These are phyloP conservation scores for Intellagama lesueurii DNA, from an alignment of 2,797 vertebrate species.

Conservation along the genomic window DNA sequence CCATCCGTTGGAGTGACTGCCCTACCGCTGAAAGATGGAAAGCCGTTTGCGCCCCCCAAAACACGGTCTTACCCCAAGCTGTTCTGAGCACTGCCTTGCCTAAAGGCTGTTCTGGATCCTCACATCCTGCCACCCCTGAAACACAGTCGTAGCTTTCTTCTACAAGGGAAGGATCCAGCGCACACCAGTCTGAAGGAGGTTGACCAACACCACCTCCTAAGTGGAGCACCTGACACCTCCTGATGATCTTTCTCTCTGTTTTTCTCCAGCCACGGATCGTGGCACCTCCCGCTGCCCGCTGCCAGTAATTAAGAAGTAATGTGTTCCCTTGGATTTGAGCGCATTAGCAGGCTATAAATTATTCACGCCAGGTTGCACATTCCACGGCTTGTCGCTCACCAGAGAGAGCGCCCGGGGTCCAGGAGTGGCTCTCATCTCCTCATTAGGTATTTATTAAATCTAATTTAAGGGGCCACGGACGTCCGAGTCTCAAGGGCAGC, in stretches of 20 bases:
- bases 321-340: conserved; percentile 21
- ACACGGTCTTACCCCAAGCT: neutral
- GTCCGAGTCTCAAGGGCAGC: accelerated
- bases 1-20: too few relatives aligned
- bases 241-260: neutral
- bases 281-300: neutral
- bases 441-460: conserved; percentile 71
- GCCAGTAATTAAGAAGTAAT: conserved; percentile 46
- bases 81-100: neutral
- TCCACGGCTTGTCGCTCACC: conserved; percentile 43
- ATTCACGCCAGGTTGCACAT: conserved; percentile 36
- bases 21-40: too few relatives aligned
- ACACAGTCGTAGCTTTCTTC: too few relatives aligned
- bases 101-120: too few relatives aligned
- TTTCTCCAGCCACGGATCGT: neutral
- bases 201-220: too few relatives aligned
- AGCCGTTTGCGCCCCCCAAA: neutral
- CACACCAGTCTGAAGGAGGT: too few relatives aligned
- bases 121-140: neutral
- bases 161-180: too few relatives aligned
- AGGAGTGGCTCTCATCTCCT: conserved; percentile 61
- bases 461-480: conserved; percentile 53
- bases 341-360: conserved; percentile 57
- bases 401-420: conserved; percentile 47
- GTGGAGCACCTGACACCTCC: accelerated